Base-by-base conservation (phyloP, 2,888 invertebrate genomes). In the Didymodactylos carnosus region DNA sequence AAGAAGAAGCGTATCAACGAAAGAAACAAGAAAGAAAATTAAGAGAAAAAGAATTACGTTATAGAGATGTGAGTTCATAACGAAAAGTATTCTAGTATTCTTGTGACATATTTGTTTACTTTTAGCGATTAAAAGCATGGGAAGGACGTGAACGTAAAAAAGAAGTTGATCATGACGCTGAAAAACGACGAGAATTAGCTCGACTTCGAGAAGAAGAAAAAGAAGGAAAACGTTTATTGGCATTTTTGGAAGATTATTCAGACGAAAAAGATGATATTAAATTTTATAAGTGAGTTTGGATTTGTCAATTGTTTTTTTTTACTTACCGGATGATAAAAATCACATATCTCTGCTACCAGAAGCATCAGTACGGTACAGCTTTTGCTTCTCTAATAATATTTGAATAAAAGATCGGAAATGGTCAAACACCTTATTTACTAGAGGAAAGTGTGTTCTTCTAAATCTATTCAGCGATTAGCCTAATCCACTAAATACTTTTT, bases 191-290 rank as follows among this genome's bases (percentile, higher is more conserved):
- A 75, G 90, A 91, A 80, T 89, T 90, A 78, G 92, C 92, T 82
- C 86, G 90, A 70, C 87, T 89, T 78, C 89, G 90, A 79, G 89
- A 91, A 80, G 90, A 53, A n/a, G 25, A 90, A 82, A 88, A 89
- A 75, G 97, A 98, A 84, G 94, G 94, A 0, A 91, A 92, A 84
- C 87, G 92, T 69, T 87, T 98, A 73, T 93, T 94, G 84, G 93
- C 95, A 86, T 98, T 99, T 84, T 87, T 99, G 4, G 98, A 98
- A 85, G 97, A 98, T 84, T 98, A 98, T 81, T 95, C 98, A 81
- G 98, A 98, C 83, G 94, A 97, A 84, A 87, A 94, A 72, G 95
- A 97, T 83, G 98, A 99, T 83, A 88, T 90, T 71, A 95, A 95
- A 86, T 98, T 91, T 85, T 98, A 95, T 86, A 93, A 91, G 62